Percentiles rank a stretch among this genome's conserved stretches.
These are phyloP conservation scores for Falcaria lacertinaria DNA, from an alignment of 2,888 invertebrate genomes.

Conservation along the genomic window DNA sequence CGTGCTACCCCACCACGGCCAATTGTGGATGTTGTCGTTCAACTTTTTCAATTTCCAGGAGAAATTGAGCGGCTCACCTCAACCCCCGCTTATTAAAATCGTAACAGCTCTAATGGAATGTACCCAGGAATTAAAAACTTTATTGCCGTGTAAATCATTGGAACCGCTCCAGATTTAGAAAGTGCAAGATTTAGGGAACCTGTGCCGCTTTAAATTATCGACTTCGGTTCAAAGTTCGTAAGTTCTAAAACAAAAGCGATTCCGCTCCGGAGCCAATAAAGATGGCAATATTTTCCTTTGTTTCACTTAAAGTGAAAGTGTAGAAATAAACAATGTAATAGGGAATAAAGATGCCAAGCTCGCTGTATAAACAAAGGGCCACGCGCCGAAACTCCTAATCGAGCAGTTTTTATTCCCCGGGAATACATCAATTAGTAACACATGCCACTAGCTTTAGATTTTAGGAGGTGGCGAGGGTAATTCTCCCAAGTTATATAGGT, in stretches of 20 bases:
- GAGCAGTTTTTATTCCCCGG: conserved; percentile 63
- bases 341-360: not conserved
- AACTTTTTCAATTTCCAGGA: conserved; percentile 60
- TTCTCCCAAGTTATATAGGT: conserved; percentile 45
- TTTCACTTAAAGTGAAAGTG: conserved; percentile 17
- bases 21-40: conserved; percentile 48
- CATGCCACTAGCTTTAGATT: conserved; percentile 59
- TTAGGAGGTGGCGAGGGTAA: conserved; percentile 52
- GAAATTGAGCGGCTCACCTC: conserved; percentile 46
- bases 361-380: not conserved
- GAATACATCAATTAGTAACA: conserved; percentile 67
- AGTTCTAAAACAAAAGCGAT: conserved; percentile 44
- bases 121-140: conserved; percentile 56
- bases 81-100: conserved; percentile 52
- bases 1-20: conserved; percentile 32
- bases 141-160: conserved; percentile 51
- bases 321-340: not conserved
- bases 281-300: conserved; percentile 33
- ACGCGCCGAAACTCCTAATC: conserved; percentile 39
- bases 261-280: conserved; percentile 24
- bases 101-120: conserved; percentile 51
- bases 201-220: conserved; percentile 42
- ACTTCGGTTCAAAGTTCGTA: conserved; percentile 22
- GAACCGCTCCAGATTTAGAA: conserved; percentile 31
- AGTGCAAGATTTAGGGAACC: conserved; percentile 37